Percentiles rank a stretch among this genome's conserved stretches.
Conservation (phyloP, 2,797 vertebrate genomes). For the Meda fulgida region DNA sequence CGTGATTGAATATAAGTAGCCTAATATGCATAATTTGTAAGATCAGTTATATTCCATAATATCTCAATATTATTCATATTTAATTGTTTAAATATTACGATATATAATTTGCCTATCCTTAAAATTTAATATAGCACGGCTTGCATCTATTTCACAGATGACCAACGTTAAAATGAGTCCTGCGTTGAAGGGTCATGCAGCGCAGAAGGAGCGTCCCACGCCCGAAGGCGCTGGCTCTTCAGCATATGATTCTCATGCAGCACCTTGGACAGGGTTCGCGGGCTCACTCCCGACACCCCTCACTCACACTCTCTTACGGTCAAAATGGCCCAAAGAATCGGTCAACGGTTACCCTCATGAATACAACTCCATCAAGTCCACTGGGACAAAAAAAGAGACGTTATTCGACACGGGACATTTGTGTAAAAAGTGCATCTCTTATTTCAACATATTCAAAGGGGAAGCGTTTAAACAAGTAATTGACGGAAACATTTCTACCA, state of each 20-base stretch:
- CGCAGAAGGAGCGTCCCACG: constrained; percentile 83
- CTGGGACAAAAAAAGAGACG: constrained; percentile 78
- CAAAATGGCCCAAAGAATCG: constrained; percentile 69
- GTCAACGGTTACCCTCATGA: constrained; percentile 78
- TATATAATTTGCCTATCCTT: neutral
- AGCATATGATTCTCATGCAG: constrained; percentile 80
- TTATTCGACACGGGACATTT: constrained; percentile 84
- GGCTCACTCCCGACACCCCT: constrained; percentile 72
- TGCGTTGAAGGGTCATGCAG: constrained; percentile 79
- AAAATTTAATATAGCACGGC: neutral
- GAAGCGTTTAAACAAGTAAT: constrained; percentile 90
- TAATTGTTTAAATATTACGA: neutral
- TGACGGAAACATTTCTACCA: constrained; percentile 86
- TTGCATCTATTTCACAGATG: constrained; percentile 63
- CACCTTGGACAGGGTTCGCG: constrained; percentile 83
- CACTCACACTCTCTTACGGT: constrained; percentile 77
- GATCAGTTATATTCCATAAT: neutral
- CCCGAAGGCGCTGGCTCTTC: constrained; percentile 88
- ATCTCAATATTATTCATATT: neutral
- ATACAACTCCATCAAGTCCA: constrained; percentile 79
- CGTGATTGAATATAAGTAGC: neutral
- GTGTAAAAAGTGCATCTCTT: constrained; percentile 92
- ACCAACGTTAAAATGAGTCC: constrained; percentile 75
- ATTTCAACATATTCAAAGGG: constrained; percentile 90
- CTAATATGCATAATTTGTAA: neutral